Evolutionary conservation across 2,888 invertebrate species (phyloP).

Genomic region (Drosophila prostipennis): DNA sequence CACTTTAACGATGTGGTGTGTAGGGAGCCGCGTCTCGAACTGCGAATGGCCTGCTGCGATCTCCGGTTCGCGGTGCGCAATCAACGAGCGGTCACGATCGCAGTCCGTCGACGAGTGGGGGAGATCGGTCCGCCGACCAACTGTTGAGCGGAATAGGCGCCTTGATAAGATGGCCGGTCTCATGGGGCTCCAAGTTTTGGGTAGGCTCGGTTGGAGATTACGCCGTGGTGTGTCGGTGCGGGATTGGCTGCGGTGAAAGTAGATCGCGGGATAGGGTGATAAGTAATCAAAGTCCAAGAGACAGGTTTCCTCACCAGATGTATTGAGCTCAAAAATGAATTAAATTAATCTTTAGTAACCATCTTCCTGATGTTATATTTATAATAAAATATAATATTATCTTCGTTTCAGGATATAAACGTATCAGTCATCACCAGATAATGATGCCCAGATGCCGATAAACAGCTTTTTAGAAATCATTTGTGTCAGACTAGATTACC

Average conservation of each 20-base stretch:
- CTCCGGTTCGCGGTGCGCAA: conserved; percentile 12
- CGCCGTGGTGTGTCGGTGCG: conserved; percentile 24
- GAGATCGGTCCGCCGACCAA: conserved; percentile 27
- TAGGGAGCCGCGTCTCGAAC: conserved; percentile 57
- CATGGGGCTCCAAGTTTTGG: conserved; percentile 18
- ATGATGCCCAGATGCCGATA: neutral
- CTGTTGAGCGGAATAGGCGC: conserved; percentile 24
- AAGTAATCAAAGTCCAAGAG: conserved; percentile 31
- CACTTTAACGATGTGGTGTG: conserved; percentile 61
- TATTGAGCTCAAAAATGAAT: neutral
- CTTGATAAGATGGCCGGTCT: conserved; percentile 19
- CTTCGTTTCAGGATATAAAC: neutral
- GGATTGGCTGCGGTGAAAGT: conserved; percentile 37
- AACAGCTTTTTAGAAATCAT: neutral
- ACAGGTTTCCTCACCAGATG: conserved; percentile 4
- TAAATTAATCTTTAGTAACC: neutral
- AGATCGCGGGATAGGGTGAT: conserved; percentile 27
- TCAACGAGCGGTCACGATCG: conserved; percentile 33
- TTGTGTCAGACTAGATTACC: neutral
- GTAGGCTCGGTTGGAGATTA: conserved; percentile 12
- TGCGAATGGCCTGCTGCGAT: conserved; percentile 34
- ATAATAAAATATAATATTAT: too few species aligned
- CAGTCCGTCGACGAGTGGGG: conserved; percentile 26
- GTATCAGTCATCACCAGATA: neutral
- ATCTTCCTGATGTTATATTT: neutral